Base-by-base conservation (phyloP, 2,888 invertebrate species). In the Balanococcus diminutus region DNA sequence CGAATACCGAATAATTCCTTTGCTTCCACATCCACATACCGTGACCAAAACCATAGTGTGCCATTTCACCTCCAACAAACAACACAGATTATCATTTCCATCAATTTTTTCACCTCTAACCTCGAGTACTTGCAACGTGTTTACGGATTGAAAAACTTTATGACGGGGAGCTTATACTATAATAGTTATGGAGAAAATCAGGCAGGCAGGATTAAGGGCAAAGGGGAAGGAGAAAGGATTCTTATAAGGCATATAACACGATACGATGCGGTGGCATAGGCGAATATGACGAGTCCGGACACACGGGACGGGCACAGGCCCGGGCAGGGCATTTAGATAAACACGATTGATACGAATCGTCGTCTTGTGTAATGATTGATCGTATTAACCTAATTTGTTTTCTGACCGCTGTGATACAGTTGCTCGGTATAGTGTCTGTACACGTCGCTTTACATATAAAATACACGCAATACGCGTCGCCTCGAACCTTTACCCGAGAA, bases 361-460 rank as follows among this genome's bases (percentile, higher is more conserved):
- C 75, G 31, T n/a, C 75, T 79, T 79, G 75, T 79, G 75, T 36
- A 79, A 79, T 79, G 75, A 79, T 79, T 79, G 75, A 79, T 79
- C 22, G 36, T 79, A 79, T 79, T 79, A 79, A 79, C 75, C 75
- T 79, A 79, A 79, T 79, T 79, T 79, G 75, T 79, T 79, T 36
- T 79, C 31, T 19, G 67, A 36, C 75, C 19, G 75, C 75, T 79
- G 75, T 19, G 75, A 79, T 79, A 36, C 8, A 79, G 75, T 79
- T 79, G 36, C 75, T 32, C n/a, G n/a, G n/a, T n/a, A n/a, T n/a
- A n/a, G n/a, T n/a, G n/a, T n/a, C 75, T 9, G 32, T 79, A 79
- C 75, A 79, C 36, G 75, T 79, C 36, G 75, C 19, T 79, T 79
- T 36, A 79, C 75, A 79, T 28, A 14, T 22, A 32, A 72, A 72